Percentiles rank a stretch among this genome's conserved stretches.
phyloP scores from a whole-genome alignment of 1,140 invertebrate species.

The Pissodes strobi region DNA sequence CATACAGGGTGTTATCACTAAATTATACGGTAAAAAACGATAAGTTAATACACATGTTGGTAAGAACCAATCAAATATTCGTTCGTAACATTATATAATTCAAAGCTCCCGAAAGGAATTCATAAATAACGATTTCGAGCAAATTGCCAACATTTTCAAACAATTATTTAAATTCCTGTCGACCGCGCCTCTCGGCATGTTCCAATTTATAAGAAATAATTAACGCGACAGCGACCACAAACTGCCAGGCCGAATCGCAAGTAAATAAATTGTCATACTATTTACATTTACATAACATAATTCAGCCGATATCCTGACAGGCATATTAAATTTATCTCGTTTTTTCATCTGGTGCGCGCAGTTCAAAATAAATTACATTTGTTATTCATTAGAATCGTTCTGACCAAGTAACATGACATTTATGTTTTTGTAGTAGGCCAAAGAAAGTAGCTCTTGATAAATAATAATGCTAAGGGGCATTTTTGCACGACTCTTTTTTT shows the following conservation, averaged over 20 bases:
- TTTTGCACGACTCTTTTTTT: no score
- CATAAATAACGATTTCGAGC: no score
- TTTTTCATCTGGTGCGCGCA: slow-evolving; percentile 14
- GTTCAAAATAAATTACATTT: slow-evolving; percentile 29
- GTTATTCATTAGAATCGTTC: slow-evolving; percentile 24
- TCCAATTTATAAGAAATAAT: slow-evolving; percentile 10
- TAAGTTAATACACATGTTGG: no score
- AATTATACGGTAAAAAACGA: no score
- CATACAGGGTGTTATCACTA: no score
- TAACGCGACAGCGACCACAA: slow-evolving; percentile 2
- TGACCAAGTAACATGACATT: slow-evolving; percentile 22
- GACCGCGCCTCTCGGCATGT: slow-evolving; percentile 3
- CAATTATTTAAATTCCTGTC: no score
- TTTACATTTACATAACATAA: slow-evolving; percentile 29
- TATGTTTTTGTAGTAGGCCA: slow-evolving; percentile 19
- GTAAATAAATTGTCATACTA: slow-evolving; percentile 25
- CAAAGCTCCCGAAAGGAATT: no score
- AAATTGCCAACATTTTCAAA: no score
- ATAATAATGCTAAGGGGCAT: neutral
- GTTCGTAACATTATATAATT: no score
- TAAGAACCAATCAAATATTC: no score
- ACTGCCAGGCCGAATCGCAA: neutral
- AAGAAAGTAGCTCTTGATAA: slow-evolving; percentile 26
- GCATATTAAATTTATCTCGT: slow-evolving; percentile 21
- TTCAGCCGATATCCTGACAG: slow-evolving; percentile 20